Conservation (phyloP, 2,888 invertebrate species). For the Thecocarcelia acutangulata region DNA sequence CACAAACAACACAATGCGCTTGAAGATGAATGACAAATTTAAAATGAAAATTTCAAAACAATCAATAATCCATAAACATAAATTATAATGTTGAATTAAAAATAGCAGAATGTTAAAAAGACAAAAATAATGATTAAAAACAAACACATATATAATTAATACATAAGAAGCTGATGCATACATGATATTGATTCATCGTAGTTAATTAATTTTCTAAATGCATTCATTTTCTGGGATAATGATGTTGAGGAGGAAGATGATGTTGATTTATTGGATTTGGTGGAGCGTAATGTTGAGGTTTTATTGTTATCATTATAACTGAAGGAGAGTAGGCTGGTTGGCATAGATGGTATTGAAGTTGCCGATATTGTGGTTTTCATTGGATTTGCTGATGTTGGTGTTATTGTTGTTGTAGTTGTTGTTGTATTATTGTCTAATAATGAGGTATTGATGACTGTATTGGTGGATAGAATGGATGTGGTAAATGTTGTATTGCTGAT, state of each 20-base stretch:
- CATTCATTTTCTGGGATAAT: slow-evolving; percentile 68
- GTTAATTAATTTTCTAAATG: slow-evolving; percentile 69
- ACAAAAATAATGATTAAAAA: background rate
- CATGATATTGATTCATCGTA: slow-evolving; percentile 68
- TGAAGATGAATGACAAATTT: too few relatives aligned
- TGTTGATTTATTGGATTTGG: slow-evolving; percentile 69
- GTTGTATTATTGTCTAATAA: slow-evolving; percentile 59
- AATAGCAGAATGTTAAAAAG: background rate
- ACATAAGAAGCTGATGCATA: slow-evolving; percentile 64
- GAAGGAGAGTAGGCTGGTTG: slow-evolving; percentile 50
- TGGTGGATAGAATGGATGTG: slow-evolving; percentile 69
- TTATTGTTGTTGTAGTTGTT: slow-evolving; percentile 40
- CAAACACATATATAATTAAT: too few relatives aligned
- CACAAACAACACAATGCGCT: too few relatives aligned
- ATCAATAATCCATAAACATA: too few relatives aligned
- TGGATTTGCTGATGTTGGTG: slow-evolving; percentile 52
- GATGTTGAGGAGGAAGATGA: slow-evolving; percentile 69
- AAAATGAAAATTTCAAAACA: too few relatives aligned
- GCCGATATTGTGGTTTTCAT: slow-evolving; percentile 51
- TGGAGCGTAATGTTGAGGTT: slow-evolving; percentile 68
- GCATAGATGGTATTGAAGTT: slow-evolving; percentile 63
- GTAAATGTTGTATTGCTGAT: slow-evolving; percentile 70
- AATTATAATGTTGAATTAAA: too few relatives aligned
- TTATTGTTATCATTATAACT: slow-evolving; percentile 59
- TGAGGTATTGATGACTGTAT: slow-evolving; percentile 70